These are phyloP conservation scores for Dufourea novaeangliae DNA, from an alignment of 1,140 invertebrate genomes.

Conservation along the genomic window DNA sequence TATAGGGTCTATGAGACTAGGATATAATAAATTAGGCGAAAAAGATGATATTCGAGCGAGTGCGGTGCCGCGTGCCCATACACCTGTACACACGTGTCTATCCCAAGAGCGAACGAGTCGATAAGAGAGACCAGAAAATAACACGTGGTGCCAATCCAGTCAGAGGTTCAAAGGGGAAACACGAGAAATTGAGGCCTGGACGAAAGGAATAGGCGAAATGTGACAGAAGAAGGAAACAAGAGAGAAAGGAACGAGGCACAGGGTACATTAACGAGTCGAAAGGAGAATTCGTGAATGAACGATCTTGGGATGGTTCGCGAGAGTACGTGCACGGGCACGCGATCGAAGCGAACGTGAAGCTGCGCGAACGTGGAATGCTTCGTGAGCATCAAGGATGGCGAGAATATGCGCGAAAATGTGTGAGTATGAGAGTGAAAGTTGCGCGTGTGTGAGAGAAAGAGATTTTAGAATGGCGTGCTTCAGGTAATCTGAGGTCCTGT, in stretches of 20 bases:
- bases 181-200: conserved; percentile 32
- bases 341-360: conserved; percentile 37
- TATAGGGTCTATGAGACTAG: conserved; percentile 82
- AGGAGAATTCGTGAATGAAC: conserved; percentile 51
- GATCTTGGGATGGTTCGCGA: conserved; percentile 54
- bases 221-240: conserved; percentile 1
- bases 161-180: background rate
- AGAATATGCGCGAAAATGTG: conserved; percentile 55
- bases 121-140: background rate
- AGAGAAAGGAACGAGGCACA: background rate
- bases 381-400: conserved; percentile 68
- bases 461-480: conserved; percentile 77
- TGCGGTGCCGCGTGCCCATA: conserved; percentile 49
- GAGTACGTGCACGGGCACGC: conserved; percentile 57
- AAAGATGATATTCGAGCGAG: conserved; percentile 68
- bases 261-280: conserved; percentile 5
- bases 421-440: conserved; percentile 23
- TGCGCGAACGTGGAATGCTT: conserved; percentile 64
- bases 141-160: conserved; percentile 1
- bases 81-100: conserved; percentile 50
- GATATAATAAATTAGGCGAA: conserved; percentile 79
- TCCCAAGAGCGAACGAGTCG: conserved; percentile 48
- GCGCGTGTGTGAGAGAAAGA: conserved; percentile 44
- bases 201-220: conserved; percentile 45
- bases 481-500: conserved; percentile 82